Base-by-base conservation (phyloP, 1,140 invertebrate species). In the Radopholus similis region DNA sequence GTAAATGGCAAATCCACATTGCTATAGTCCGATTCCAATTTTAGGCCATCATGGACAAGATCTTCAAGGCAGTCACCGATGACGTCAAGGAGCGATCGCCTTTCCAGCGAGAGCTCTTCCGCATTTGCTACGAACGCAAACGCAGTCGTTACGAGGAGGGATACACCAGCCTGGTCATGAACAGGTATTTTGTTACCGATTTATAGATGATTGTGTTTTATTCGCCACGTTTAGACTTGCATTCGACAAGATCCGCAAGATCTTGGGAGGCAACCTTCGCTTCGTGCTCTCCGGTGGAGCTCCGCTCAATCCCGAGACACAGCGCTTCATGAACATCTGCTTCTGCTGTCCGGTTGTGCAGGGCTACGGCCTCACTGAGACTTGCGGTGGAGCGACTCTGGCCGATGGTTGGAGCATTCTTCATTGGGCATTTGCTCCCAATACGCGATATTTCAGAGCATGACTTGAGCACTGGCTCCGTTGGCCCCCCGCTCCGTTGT, bases 311-410 rank as follows among this genome's bases (percentile, higher is more conserved):
- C 88, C 91, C 2, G 92, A 96, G 78, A 97, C 94, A 8, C 94
- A 98, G 80, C 88, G 89, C 75, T 94, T 96, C 83, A 91, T 96
- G 73, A 90, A 93, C 82, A 88, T 91, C 64, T 95, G 92, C 82
- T 87, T 98, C 26, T 95, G 92, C 82, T 89, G 90, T 47, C 89
- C 89, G 49, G 88, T 97, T 26, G 88, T 91, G 54, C 92, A 95
- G 83, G 95, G 95, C 51, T 98, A 98, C 85, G 95, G 95, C 6
- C 87, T 97, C 37, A 98, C 95, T 1, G 95, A 98, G 87, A 96
- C 93, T 9, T 90, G 90, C 73, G 94, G 92, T 2, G 92, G 90
- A 78, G 92, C 91, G 30, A 90, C 91, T 18, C 89, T 95, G 59
- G 90, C 91, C 87, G 89, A 93, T 82, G 84, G 89, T 89, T 57